phyloP scores from a whole-genome alignment of 2,888 invertebrate species.

The Xylophagus ater region DNA sequence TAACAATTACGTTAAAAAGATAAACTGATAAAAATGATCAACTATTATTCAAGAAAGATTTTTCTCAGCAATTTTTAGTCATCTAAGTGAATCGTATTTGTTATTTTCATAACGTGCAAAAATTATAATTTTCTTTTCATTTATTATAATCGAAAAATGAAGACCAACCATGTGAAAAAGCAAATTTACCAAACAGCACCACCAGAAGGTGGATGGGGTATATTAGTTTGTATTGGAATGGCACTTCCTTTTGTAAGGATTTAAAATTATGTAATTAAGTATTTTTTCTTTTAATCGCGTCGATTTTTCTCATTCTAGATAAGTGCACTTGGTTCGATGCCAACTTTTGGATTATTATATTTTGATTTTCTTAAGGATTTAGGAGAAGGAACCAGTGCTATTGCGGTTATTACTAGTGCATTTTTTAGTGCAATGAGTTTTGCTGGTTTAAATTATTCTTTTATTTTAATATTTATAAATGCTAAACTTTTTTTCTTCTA shows the following conservation, averaged over 20 bases:
- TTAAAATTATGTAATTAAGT: slow-evolving; percentile 1
- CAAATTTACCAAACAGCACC: too few species aligned
- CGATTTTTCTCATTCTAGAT: slow-evolving; percentile 40
- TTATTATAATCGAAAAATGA: too few species aligned
- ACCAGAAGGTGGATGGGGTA: slow-evolving; percentile 76
- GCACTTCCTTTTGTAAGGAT: slow-evolving; percentile 62
- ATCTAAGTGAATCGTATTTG: too few species aligned
- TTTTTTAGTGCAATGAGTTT: slow-evolving; percentile 44
- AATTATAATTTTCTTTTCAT: too few species aligned
- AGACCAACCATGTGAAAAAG: too few species aligned
- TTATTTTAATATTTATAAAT: neutral
- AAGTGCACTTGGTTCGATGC: slow-evolving; percentile 52
- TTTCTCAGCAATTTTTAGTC: too few species aligned
- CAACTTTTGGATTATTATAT: slow-evolving; percentile 59
- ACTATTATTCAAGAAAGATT: too few species aligned
- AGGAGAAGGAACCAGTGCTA: slow-evolving; percentile 57
- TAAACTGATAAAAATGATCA: too few species aligned
- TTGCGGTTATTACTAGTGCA: slow-evolving; percentile 57
- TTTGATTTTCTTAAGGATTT: slow-evolving; percentile 54
- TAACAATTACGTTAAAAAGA: too few species aligned
- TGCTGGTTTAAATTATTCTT: slow-evolving; percentile 27
- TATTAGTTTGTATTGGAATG: slow-evolving; percentile 60
- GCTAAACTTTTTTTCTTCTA: neutral
- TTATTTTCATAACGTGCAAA: too few species aligned
- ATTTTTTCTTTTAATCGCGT: neutral